These are phyloP conservation scores for Ctenodactylus gundi DNA, from an alignment of 2,113 vertebrate species.

Conservation along the genomic window DNA sequence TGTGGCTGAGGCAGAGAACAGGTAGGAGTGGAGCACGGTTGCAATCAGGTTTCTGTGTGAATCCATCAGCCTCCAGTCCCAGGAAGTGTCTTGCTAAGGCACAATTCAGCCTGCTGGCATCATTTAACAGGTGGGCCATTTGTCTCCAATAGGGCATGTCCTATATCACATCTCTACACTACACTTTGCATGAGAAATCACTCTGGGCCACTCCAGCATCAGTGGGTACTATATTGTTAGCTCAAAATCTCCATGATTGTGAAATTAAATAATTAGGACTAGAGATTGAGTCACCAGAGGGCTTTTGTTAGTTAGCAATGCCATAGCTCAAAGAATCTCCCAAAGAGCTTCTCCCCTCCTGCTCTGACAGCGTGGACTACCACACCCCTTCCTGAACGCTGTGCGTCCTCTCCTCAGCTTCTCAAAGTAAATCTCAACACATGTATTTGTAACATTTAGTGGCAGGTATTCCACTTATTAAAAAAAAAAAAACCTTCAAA, in stretches of 20 bases:
- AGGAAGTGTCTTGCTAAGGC: neutral
- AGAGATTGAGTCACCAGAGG: neutral
- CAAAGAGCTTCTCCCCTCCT: neutral
- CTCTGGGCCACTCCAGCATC: neutral
- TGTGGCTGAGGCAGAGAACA: neutral
- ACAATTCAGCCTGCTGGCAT: neutral
- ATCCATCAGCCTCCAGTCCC: neutral
- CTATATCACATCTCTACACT: conserved; percentile 34
- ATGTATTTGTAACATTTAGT: conserved; percentile 18
- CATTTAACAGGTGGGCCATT: neutral
- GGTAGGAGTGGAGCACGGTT: neutral
- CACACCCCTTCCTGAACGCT: neutral
- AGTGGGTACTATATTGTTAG: neutral
- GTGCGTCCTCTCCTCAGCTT: neutral
- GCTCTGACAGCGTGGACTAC: neutral
- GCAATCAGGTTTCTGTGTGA: neutral
- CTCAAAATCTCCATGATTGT: neutral
- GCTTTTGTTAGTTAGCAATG: neutral
- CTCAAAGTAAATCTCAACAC: conserved; percentile 49
- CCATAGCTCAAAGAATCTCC: neutral
- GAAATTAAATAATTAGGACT: neutral
- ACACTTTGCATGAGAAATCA: neutral
- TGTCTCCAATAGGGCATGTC: neutral
- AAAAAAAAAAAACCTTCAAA: conserved; percentile 12
- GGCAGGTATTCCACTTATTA: conserved; percentile 26